Conservation (phyloP, 2,797 vertebrate genomes). For the Gymnothorax reevesii region DNA sequence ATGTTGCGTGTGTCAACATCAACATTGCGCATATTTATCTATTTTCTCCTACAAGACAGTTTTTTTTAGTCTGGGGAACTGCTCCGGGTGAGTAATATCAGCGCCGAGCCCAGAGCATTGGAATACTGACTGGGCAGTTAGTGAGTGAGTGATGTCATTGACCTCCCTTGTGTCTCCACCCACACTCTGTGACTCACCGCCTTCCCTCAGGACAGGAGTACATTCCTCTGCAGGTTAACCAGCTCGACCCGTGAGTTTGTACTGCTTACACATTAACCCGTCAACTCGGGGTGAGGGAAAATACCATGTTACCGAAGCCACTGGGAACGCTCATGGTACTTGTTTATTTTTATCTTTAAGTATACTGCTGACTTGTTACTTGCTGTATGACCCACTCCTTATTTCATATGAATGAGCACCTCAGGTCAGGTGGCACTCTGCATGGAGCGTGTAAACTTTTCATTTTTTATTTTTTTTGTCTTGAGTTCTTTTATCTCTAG, state of each 20-base stretch:
- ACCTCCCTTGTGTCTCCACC: background rate
- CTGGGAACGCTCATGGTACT: conserved; percentile 30
- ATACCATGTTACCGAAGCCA: conserved; percentile 66
- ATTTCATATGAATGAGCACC: background rate
- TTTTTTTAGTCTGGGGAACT: background rate
- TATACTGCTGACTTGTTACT: background rate
- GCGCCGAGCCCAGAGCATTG: background rate
- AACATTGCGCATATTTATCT: background rate
- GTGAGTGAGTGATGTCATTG: conserved; percentile 55
- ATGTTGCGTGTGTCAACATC: background rate
- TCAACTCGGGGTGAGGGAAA: conserved; percentile 38
- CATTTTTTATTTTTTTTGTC: background rate
- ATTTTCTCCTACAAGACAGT: background rate
- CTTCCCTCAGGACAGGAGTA: conserved; percentile 29
- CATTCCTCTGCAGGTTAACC: conserved; percentile 46
- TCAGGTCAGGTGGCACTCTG: background rate
- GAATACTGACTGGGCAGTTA: background rate
- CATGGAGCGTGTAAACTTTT: background rate
- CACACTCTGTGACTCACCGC: conserved; percentile 49
- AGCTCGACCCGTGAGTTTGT: conserved; percentile 7
- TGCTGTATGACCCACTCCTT: background rate
- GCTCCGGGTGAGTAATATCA: background rate
- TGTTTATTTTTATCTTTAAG: background rate
- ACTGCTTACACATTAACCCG: conserved; percentile 62
- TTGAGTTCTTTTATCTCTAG: background rate